Evolutionary conservation across 1,140 invertebrate genomes (phyloP), one percentile per base, ranked within the genome.

Genomic region (fruit fly (Drosophila melanogaster)): DNA sequence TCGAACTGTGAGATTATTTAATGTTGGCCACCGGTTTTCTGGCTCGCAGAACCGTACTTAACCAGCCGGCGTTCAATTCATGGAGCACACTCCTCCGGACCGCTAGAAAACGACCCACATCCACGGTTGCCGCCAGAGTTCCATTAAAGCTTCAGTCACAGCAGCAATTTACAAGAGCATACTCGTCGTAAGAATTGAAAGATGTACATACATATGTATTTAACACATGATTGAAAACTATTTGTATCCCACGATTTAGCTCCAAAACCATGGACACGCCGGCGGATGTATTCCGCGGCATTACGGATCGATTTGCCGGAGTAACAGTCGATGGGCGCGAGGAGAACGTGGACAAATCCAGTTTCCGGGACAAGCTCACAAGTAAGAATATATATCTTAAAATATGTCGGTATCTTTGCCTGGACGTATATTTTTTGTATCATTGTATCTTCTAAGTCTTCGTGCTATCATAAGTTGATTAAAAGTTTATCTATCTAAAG

Each of bases 261-360:
- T 73, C 26, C 12, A 58, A 47, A 12, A 26, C 0, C 15, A 92
- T 92, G 90, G 80, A 86, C 12, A 58, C 54, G 2, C 90, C 86
- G 0, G 35, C 61, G 17, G 86, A 75, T 46, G 57, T 92, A 3
- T 95, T 95, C 79, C 75, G 92, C 61, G 96, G 96, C 0, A 78
- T 85, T n/a, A 47, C 80, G 17, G 96, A 96, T 92, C 93, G 94
- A 51, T 96, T 95, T 54, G 94, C 94, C 81, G 96, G 96, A 3
- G 91, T 97, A 11, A 95, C 95, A 5, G 93, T 97, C 0, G 93
- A 95, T 85, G 87, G 46, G 76, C 92, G 60, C 94, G 95, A 93
- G 77, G 76, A 77, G 49, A 17, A 12, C 6, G 33, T 94, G 86
- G 91, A 93, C 37, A 40, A 74, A 41, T 69, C 89, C 19, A 59